Conservation (phyloP, 2,888 invertebrate genomes). For the Pherbina coryleti region DNA sequence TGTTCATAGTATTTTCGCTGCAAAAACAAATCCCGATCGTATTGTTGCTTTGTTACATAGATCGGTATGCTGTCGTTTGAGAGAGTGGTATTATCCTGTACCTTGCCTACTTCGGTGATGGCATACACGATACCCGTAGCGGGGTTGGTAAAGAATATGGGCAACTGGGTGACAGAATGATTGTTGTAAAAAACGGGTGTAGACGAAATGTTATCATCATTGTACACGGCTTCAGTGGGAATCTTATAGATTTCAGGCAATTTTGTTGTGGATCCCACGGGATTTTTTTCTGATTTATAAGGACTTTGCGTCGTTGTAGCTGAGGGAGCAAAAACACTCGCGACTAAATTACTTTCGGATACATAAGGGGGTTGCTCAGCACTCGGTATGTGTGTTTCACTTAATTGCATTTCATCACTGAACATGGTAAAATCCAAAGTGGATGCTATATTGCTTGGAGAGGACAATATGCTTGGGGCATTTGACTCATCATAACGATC, state of each 20-base stretch:
- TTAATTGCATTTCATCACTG: slow-evolving; percentile 42
- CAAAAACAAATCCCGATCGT: slow-evolving; percentile 59
- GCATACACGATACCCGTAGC: slow-evolving; percentile 65
- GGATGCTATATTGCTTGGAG: slow-evolving; percentile 36
- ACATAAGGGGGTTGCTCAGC: slow-evolving; percentile 41
- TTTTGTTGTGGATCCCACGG: not conserved
- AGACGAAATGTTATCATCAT: not conserved
- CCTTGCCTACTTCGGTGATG: slow-evolving; percentile 62
- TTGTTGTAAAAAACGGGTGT: slow-evolving; percentile 30
- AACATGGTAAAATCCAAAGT: slow-evolving; percentile 56
- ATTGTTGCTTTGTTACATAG: slow-evolving; percentile 64
- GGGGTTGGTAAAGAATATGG: slow-evolving; percentile 66
- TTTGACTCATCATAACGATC: slow-evolving; percentile 27
- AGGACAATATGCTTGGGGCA: not conserved
- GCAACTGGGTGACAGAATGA: slow-evolving; percentile 50
- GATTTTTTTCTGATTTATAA: slow-evolving; percentile 12
- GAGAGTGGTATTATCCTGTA: slow-evolving; percentile 26
- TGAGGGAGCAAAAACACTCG: not conserved
- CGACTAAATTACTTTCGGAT: slow-evolving; percentile 40
- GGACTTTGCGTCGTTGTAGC: not conserved
- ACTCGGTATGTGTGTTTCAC: slow-evolving; percentile 10
- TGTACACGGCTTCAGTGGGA: not conserved
- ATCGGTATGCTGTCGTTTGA: slow-evolving; percentile 56
- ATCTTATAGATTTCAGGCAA: not conserved
- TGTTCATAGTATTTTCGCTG: slow-evolving; percentile 55